Conservation (phyloP, 2,888 invertebrate species). For the Philopedon plagiatum region DNA sequence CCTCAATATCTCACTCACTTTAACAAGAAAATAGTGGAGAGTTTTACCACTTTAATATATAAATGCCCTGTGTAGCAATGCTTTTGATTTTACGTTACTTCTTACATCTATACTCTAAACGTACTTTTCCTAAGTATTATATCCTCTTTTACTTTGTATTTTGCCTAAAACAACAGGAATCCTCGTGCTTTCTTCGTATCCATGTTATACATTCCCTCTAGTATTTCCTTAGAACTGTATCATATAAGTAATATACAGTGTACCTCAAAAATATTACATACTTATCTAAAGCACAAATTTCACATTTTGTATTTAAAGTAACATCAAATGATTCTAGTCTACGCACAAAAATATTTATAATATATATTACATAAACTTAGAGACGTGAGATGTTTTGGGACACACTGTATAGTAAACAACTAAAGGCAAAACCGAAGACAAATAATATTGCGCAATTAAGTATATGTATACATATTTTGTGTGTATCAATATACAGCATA, state of each 20-base stretch:
- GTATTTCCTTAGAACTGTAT: neutral
- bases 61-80: too few species aligned
- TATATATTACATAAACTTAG: neutral
- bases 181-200: neutral
- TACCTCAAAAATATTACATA: neutral
- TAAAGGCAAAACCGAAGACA: slow-evolving; percentile 35
- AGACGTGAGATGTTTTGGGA: neutral
- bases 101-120: too few species aligned
- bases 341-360: slow-evolving; percentile 14
- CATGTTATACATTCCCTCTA: neutral
- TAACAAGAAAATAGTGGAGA: too few species aligned
- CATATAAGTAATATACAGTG: neutral
- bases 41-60: too few species aligned
- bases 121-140: too few species aligned
- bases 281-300: slow-evolving; percentile 1
- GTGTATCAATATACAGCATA: slow-evolving; percentile 17
- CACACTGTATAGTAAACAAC: slow-evolving; percentile 14
- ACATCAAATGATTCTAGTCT: slow-evolving; percentile 1
- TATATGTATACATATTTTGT: slow-evolving; percentile 27
- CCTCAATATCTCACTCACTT: too few species aligned
- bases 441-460: slow-evolving; percentile 42
- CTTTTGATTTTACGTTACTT: too few species aligned
- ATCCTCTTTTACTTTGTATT: too few species aligned
- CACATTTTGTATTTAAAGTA: neutral
- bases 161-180: too few species aligned